phyloP scores from a whole-genome alignment of 2,797 vertebrate species.

The Pantherophis vulpinus region DNA sequence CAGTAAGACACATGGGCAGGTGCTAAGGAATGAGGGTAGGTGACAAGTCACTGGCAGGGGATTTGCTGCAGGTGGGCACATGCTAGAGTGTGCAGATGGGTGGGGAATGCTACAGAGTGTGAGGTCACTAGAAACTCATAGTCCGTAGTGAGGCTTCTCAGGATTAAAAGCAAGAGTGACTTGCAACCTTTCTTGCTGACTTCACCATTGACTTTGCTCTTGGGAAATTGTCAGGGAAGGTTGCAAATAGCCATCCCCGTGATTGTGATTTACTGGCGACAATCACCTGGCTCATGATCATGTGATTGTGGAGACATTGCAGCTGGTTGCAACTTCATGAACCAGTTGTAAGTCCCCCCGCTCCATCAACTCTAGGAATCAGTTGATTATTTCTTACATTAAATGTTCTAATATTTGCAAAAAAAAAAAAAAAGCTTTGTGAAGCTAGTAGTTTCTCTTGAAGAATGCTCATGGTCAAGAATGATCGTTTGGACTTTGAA shows the following conservation, averaged over 20 bases:
- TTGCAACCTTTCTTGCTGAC: not conserved
- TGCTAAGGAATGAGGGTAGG: not conserved
- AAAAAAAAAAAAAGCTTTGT: not conserved
- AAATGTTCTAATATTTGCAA: not conserved
- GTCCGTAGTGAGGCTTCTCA: accelerated
- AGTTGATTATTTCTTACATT: not conserved
- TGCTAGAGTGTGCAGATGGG: not conserved
- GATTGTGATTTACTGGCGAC: not conserved
- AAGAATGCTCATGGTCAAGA: not conserved
- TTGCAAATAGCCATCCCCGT: not conserved
- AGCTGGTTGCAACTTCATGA: not conserved
- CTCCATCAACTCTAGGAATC: not conserved
- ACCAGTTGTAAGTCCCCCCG: not conserved
- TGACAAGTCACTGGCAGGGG: not conserved
- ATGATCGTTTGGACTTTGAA: not conserved
- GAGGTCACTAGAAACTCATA: not conserved
- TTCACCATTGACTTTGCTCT: not conserved
- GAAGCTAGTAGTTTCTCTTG: not conserved
- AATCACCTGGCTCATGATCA: no score
- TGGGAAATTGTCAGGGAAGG: not conserved
- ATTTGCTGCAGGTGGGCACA: not conserved
- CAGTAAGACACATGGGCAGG: not conserved
- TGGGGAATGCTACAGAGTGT: not conserved
- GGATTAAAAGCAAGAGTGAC: not conserved
- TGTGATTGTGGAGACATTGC: not conserved